Evolutionary conservation across 1,140 invertebrate genomes (phyloP), one percentile per base, ranked within the genome.

Genomic region (Pinna nobilis): DNA sequence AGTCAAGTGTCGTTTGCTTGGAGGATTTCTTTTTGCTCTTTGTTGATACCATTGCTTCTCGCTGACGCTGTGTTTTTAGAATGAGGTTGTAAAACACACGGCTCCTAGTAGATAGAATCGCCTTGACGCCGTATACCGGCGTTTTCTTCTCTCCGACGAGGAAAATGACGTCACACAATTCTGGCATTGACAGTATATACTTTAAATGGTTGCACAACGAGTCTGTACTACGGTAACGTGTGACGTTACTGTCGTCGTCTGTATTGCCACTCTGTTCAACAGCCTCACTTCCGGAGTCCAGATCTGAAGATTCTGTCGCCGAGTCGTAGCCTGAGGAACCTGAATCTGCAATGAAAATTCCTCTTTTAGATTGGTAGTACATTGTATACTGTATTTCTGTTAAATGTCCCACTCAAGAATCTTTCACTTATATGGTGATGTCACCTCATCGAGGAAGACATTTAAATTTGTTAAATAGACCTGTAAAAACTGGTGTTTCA

Each of bases 151-250:
- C 95, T 0, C 96, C 96, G 1, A 98, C 96, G 25, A 98, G 92
- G 88, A 98, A 98, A 0, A 96, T 97, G 80, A 98, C 96, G 88
- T 98, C 96, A 91, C 96, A 98, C 20, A 98, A 91, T 88, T 97
- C 96, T 5, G 96, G 96, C 96, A 98, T 97, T 50, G 94, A 94
- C 6, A 78, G 18, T 28, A 80, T 78, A 15, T 72, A 73, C 57
- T 71, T 51, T 7, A 80, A 51, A 35, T 59, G 51, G n/a, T 77
- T 73, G 37, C 64, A 59, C 32, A 78, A 59, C 13, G 57, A 55
- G 0, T 57, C 41, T 7, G 65, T 70, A 57, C 65, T 78, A 15
- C 63, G 71, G 32, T 63, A 75, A 23, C 57, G 55, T 73, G 69
- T 78, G 20, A 71, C 67, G 18, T 53, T 37, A 20, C 35, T 9